phyloP scores from a whole-genome alignment of 2,797 vertebrate species.

The Triplophysa bombifrons region DNA sequence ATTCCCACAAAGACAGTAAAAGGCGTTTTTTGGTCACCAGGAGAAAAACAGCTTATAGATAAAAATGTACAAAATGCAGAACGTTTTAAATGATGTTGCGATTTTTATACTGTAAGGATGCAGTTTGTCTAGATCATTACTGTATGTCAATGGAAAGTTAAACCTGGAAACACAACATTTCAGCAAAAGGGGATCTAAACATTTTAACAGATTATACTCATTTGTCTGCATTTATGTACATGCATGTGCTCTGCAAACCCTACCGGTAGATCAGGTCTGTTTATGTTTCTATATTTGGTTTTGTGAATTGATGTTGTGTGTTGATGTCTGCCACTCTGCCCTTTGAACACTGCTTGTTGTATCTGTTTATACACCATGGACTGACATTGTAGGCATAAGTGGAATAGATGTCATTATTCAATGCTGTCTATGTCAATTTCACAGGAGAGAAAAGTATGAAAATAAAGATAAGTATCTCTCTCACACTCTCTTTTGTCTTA shows the following conservation, averaged over 20 bases:
- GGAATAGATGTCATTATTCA: constrained; percentile 38
- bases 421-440: constrained; percentile 44
- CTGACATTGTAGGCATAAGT: constrained; percentile 20
- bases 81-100: too few species aligned
- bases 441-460: constrained; percentile 29
- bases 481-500: not conserved
- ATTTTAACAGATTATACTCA: too few species aligned
- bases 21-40: not conserved
- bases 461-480: constrained; percentile 19
- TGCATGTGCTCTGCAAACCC: not conserved
- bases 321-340: constrained; percentile 43
- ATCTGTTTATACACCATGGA: constrained; percentile 34
- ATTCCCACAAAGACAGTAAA: too few species aligned
- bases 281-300: constrained; percentile 40
- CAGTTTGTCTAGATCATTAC: too few species aligned
- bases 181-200: too few species aligned
- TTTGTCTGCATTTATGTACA: too few species aligned
- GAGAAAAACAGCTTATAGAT: not conserved
- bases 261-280: constrained; percentile 43
- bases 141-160: too few species aligned
- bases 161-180: too few species aligned
- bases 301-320: constrained; percentile 41
- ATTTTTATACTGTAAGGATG: too few species aligned
- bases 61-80: too few species aligned
- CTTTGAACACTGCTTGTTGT: constrained; percentile 50